phyloP scores from a whole-genome alignment of 2,113 vertebrate species.

The Psephotus haematonotus region DNA sequence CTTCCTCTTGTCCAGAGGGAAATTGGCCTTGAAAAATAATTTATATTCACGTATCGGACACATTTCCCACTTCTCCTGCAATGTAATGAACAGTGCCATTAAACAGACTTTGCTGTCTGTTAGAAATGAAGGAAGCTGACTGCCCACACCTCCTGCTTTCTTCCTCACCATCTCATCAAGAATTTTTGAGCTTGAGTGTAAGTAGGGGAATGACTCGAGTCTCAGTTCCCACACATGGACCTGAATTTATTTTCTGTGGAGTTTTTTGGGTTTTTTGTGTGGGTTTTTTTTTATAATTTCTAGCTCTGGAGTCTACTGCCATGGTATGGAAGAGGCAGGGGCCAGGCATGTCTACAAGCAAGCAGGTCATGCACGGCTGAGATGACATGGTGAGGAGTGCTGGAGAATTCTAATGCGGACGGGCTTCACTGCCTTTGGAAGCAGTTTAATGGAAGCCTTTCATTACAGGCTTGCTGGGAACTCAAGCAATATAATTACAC shows the following conservation, averaged over 20 bases:
- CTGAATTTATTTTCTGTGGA: background rate
- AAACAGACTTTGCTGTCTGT: background rate
- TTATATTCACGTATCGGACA: background rate
- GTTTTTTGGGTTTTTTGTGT: background rate
- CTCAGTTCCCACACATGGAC: background rate
- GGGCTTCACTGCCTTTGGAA: background rate
- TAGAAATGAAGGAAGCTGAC: background rate
- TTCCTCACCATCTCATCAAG: background rate
- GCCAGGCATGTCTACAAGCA: background rate
- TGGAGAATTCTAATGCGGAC: background rate
- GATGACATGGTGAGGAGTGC: background rate
- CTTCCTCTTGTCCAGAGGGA: background rate
- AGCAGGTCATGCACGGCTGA: background rate
- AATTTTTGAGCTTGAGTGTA: background rate
- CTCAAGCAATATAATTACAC: background rate
- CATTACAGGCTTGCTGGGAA: background rate
- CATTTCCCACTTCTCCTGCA: background rate
- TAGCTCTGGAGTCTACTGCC: background rate
- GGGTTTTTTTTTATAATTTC: background rate
- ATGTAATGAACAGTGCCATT: background rate
- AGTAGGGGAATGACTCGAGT: accelerated
- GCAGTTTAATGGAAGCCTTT: background rate
- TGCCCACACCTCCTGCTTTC: background rate
- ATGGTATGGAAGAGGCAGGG: background rate
- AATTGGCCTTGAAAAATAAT: background rate